phyloP scores from a whole-genome alignment of 2,113 vertebrate species.

The Monarcha castaneiventris region DNA sequence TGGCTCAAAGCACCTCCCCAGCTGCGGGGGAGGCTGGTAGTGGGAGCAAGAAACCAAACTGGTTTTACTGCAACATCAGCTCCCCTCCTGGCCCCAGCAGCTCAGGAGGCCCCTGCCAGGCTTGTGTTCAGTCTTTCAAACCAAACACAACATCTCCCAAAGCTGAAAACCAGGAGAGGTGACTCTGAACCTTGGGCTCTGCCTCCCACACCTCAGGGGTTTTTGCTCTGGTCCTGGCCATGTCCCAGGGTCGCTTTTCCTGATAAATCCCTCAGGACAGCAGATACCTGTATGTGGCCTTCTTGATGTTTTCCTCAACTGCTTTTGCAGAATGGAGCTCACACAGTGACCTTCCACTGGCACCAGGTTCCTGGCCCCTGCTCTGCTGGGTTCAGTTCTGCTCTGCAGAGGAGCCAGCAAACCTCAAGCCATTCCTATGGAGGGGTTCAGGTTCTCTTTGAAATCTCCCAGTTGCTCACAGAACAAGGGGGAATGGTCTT shows the following conservation, averaged over 20 bases:
- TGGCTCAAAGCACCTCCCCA: not conserved
- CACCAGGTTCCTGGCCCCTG: not conserved
- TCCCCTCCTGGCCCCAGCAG: not conserved
- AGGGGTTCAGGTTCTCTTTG: not conserved
- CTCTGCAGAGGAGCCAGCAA: not conserved
- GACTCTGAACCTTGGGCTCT: not conserved
- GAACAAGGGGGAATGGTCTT: not conserved
- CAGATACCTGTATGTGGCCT: not conserved
- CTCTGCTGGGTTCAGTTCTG: not conserved
- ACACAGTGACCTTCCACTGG: rapidly evolving
- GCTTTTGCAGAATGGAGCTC: not conserved
- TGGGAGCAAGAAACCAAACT: not conserved
- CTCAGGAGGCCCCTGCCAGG: not conserved
- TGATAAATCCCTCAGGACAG: not conserved
- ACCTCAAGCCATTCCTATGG: not conserved
- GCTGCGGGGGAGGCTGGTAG: rapidly evolving
- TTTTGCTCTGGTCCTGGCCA: not conserved
- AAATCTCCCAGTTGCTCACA: not conserved
- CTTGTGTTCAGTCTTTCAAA: not conserved
- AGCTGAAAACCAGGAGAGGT: not conserved
- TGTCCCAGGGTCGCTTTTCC: not conserved
- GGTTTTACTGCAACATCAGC: not conserved
- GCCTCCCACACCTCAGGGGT: no score
- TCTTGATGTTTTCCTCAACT: not conserved
- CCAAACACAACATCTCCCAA: not conserved